Evolutionary conservation across 2,113 vertebrate genomes (phyloP).

Genomic region (Emydocephalus ijimae): DNA sequence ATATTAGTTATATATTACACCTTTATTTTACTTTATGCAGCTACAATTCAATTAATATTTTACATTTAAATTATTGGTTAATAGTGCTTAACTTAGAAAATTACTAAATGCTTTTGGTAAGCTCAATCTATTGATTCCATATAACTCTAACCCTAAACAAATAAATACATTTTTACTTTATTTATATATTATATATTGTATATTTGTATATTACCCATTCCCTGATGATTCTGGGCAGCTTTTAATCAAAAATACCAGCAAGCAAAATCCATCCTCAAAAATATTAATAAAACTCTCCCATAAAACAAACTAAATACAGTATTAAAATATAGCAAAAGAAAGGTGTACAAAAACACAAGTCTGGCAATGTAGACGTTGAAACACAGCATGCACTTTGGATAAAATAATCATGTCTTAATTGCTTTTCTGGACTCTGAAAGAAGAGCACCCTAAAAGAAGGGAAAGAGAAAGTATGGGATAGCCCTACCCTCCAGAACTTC

Average conservation of each 20-base stretch:
- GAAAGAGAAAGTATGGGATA: neutral
- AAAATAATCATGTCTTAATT: neutral
- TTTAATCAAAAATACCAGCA: neutral
- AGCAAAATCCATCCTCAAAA: neutral
- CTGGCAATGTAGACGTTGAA: neutral
- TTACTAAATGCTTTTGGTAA: neutral
- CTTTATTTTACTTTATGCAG: neutral
- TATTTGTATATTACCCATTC: neutral
- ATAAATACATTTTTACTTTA: neutral
- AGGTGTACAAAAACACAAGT: neutral
- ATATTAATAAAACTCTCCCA: neutral
- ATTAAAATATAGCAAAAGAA: neutral
- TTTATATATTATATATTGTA: neutral
- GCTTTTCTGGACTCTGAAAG: neutral
- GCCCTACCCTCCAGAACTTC: neutral
- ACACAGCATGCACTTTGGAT: neutral
- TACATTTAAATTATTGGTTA: neutral
- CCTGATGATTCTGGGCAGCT: neutral
- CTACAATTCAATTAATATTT: neutral
- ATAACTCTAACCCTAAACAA: neutral
- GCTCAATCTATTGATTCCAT: neutral
- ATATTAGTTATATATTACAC: neutral
- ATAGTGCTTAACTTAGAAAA: neutral
- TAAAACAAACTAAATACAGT: neutral
- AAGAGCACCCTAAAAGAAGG: neutral